Conservation (phyloP, 2,888 invertebrate species). For the Drosophila conformis region DNA sequence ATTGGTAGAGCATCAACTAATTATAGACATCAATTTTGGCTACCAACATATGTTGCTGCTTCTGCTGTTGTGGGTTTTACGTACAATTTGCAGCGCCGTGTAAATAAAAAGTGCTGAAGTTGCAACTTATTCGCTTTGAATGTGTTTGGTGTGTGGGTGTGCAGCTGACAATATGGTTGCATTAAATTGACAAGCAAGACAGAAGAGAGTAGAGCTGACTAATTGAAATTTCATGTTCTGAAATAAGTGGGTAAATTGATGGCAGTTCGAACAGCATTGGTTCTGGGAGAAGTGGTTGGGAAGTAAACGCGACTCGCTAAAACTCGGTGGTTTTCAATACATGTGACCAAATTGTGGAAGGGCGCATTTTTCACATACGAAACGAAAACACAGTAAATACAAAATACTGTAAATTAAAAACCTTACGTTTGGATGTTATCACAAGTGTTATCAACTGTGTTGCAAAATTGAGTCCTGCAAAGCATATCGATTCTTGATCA, state of each 20-base stretch:
- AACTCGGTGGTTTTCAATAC: slow-evolving; percentile 21
- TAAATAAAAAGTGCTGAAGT: slow-evolving; percentile 52
- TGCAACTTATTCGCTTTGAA: slow-evolving; percentile 30
- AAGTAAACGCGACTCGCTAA: slow-evolving; percentile 31
- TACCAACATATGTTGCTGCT: background rate
- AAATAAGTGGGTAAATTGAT: slow-evolving; percentile 65
- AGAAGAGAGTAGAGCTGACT: slow-evolving; percentile 72
- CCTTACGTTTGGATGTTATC: background rate
- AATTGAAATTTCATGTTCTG: slow-evolving; percentile 83
- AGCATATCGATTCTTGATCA: no score
- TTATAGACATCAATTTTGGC: background rate
- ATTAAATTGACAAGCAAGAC: slow-evolving; percentile 80
- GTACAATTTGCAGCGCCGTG: slow-evolving; percentile 50
- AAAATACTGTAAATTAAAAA: background rate
- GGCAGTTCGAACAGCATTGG: slow-evolving; percentile 8
- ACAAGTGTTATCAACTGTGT: no score
- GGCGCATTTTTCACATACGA: background rate
- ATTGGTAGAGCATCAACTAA: background rate
- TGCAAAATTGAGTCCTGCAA: background rate
- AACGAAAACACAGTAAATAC: background rate
- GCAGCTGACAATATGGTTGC: slow-evolving; percentile 63
- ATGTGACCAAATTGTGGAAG: background rate
- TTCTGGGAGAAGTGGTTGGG: background rate
- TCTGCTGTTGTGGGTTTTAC: slow-evolving; percentile 27
- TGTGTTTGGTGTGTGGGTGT: slow-evolving; percentile 15